These are phyloP conservation scores for Ferrisia virgata DNA, from an alignment of 2,888 invertebrate genomes.

Conservation along the genomic window DNA sequence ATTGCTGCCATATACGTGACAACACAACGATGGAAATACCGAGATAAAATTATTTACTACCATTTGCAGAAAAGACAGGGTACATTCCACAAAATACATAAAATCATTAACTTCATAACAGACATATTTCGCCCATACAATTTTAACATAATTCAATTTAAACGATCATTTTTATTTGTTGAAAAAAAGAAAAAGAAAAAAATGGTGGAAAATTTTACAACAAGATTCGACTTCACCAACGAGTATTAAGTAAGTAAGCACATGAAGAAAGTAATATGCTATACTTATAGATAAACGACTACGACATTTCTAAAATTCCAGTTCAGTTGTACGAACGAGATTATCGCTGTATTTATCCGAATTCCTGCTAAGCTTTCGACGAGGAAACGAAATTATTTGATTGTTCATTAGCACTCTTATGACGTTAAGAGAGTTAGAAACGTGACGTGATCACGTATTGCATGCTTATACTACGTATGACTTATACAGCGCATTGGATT, in stretches of 20 bases:
- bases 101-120: slow-evolving; percentile 9
- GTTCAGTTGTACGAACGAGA: background rate
- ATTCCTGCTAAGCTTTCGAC: background rate
- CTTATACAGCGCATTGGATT: background rate
- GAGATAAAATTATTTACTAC: slow-evolving; percentile 3
- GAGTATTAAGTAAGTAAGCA: no score
- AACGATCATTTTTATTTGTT: background rate
- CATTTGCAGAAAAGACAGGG: background rate
- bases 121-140: slow-evolving; percentile 21
- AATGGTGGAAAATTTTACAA: slow-evolving; percentile 19
- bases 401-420: background rate
- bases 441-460: background rate
- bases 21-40: background rate
- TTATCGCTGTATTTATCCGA: slow-evolving; percentile 17
- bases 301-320: slow-evolving; percentile 16
- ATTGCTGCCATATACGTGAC: slow-evolving; percentile 3
- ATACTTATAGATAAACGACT: background rate
- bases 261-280: background rate
- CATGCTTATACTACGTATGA: background rate
- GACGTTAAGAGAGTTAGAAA: background rate
- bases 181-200: background rate
- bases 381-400: background rate
- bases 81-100: background rate
- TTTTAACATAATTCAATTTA: slow-evolving; percentile 24
- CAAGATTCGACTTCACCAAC: background rate